These are phyloP conservation scores for Bolborhynchus lineola DNA, from an alignment of 2,113 vertebrate species.

Conservation along the genomic window DNA sequence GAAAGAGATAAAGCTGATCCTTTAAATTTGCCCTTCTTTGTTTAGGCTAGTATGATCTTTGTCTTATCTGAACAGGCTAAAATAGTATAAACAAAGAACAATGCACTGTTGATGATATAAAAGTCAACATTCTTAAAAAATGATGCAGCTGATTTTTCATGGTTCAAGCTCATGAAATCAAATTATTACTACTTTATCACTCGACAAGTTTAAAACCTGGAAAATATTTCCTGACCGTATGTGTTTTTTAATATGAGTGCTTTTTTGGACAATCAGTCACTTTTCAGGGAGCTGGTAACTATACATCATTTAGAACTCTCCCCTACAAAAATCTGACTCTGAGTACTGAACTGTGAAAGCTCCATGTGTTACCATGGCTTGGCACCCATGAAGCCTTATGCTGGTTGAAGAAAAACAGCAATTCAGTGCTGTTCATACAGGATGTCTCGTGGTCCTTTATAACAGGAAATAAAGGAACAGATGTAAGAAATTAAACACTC, in stretches of 20 bases:
- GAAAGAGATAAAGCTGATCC: not conserved
- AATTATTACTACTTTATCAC: not conserved
- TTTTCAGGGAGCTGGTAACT: constrained; percentile 9
- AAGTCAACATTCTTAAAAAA: not conserved
- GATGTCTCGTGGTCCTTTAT: not conserved
- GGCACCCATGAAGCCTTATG: constrained; percentile 27
- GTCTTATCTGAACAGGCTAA: not conserved
- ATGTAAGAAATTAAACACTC: not conserved
- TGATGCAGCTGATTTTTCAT: not conserved
- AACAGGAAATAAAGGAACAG: not conserved
- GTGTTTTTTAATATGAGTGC: not conserved
- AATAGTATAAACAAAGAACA: not conserved
- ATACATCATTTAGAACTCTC: not conserved
- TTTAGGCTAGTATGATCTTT: not conserved
- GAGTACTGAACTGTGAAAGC: constrained; percentile 7
- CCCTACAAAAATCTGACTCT: not conserved
- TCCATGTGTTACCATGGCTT: constrained; percentile 6
- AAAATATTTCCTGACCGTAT: not conserved
- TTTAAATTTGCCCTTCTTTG: not conserved
- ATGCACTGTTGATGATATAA: not conserved
- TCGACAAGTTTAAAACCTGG: not conserved
- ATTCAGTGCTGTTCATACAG: not conserved
- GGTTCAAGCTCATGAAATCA: not conserved
- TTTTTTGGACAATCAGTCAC: not conserved
- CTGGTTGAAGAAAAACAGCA: not conserved